These are phyloP conservation scores for Lepetodrilus schrolli DNA, from an alignment of 2,888 invertebrate genomes.

Conservation along the genomic window DNA sequence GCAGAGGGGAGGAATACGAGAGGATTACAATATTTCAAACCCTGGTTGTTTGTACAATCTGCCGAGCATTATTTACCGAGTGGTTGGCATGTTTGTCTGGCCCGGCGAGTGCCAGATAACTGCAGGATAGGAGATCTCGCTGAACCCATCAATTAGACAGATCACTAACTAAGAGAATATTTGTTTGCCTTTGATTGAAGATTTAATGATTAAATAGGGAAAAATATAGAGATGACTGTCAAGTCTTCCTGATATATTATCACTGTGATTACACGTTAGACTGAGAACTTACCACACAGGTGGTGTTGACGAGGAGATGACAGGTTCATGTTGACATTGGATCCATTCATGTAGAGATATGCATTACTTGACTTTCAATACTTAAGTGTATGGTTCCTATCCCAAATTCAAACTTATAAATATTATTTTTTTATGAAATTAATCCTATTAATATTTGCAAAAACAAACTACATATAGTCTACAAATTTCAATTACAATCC, in stretches of 20 bases:
- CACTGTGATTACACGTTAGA: no score
- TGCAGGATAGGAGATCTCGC: background rate
- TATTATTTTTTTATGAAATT: no score
- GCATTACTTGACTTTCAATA: no score
- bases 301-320: background rate
- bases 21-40: conserved; percentile 28
- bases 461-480: no score
- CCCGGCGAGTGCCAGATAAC: background rate
- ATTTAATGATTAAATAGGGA: conserved; percentile 25
- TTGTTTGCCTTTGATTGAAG: conserved; percentile 27
- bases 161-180: conserved; percentile 23
- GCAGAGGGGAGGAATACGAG: conserved; percentile 1
- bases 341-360: no score
- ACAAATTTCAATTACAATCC: no score
- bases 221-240: conserved; percentile 13
- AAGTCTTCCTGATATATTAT: no score
- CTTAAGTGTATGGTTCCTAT: no score
- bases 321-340: no score
- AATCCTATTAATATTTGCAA: no score
- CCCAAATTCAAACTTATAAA: no score
- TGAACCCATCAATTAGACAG: conserved; percentile 24
- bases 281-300: no score
- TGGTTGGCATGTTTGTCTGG: background rate
- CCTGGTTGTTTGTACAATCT: background rate
- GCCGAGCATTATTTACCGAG: conserved; percentile 11